phyloP scores from a whole-genome alignment of 2,888 invertebrate species.

The Tanaodytes sp. region DNA sequence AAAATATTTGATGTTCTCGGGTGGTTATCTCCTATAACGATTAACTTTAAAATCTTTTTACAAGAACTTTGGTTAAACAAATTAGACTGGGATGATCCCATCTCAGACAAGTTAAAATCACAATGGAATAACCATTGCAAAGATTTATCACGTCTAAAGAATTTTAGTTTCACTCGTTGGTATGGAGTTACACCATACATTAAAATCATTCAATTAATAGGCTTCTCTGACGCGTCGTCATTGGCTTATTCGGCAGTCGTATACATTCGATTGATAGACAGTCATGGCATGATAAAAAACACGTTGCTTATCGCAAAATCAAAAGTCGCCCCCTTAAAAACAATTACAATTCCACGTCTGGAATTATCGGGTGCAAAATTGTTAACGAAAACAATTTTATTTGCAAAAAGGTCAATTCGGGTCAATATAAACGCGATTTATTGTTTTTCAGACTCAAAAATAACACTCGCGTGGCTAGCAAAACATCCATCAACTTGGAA shows the following conservation, averaged over 20 bases:
- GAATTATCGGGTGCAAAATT: background rate
- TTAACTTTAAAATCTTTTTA: background rate
- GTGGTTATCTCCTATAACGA: too few relatives aligned
- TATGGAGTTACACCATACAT: background rate
- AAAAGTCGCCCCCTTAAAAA: background rate
- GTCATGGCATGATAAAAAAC: too few relatives aligned
- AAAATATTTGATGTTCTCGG: too few relatives aligned
- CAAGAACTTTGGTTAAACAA: background rate
- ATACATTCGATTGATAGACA: too few relatives aligned
- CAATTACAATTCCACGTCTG: background rate
- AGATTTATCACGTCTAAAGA: too few relatives aligned
- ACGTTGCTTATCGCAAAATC: background rate
- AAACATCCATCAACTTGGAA: too few relatives aligned
- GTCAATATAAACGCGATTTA: too few relatives aligned
- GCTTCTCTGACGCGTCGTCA: too few relatives aligned
- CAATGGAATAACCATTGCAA: background rate
- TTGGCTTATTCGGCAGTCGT: background rate
- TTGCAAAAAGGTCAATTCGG: background rate
- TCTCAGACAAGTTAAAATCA: background rate
- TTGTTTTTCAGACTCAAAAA: too few relatives aligned
- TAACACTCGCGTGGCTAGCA: too few relatives aligned
- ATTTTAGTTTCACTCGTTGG: too few relatives aligned
- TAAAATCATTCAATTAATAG: too few relatives aligned
- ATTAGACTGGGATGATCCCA: background rate
- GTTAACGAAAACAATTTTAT: background rate